Evolutionary conservation across 2,888 invertebrate species (phyloP), one percentile per base, ranked within the genome.

Genomic region (Physocephala rufipes): DNA sequence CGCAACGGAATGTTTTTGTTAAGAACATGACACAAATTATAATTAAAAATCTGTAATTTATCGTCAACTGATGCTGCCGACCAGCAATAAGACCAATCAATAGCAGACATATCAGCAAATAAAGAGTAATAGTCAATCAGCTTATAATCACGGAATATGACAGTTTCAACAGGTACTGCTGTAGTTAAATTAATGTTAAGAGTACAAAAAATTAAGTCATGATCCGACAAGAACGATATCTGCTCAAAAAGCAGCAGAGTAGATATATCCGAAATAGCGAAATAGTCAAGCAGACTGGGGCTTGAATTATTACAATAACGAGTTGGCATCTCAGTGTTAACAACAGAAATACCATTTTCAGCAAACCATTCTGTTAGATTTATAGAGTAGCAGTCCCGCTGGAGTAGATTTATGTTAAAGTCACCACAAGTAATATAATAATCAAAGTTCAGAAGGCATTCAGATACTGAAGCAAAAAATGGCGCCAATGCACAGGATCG

Each of bases 361-460:
- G 12, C 28, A 16, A 26, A n/a, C n/a, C 26, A 16, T 28, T 28
- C 28, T 26, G 12, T 28, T 16, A 21, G 28, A n/a, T 24, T 19
- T 9, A 2, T 28, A 15, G 24, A 24, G 4, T 15, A 21, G 16
- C 5, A 13, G 58, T 58, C 24, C 5, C 28, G 2, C 24, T 9
- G 13, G 15, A 24, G 28, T 9, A 26, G 24, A 24, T 26, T 58
- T 4, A 58, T 26, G 26, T 58, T 58, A 24, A 58, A 26, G 2
- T 58, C 58, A 58, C 58, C 58, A 58, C 58, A 58, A 26, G 16
- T 24, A 58, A 58, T 2, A 21, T 26, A 58, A 58, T 58, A 58
- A 26, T 58, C 28, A 58, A 24, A 58, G 15, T 58, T 16, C 3
- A 58, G 24, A 26, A 24, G 28, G 24, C 5, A 5, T 24, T 58